Conservation (phyloP, 2,888 invertebrate species). For the Napeogenes inachia region DNA sequence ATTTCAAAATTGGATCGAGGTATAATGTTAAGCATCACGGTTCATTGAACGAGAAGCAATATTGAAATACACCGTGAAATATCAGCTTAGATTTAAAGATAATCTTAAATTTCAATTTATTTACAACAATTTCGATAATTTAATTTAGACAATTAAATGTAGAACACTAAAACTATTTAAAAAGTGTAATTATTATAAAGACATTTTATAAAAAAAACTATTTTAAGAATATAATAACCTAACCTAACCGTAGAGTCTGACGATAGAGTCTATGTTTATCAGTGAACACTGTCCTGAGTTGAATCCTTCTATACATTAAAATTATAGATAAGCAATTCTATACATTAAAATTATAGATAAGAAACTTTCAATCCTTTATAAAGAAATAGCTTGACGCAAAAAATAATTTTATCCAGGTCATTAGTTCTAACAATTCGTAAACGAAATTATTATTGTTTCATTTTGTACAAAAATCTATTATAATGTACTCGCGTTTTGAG, state of each 20-base stretch:
- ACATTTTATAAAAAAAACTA: no score
- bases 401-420: slow-evolving; percentile 24
- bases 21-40: no score
- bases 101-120: slow-evolving; percentile 2
- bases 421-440: slow-evolving; percentile 28
- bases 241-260: no score
- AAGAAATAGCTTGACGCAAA: slow-evolving; percentile 17
- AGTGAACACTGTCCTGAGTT: no score
- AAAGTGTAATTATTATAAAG: no score
- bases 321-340: no score
- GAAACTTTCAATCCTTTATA: slow-evolving; percentile 9
- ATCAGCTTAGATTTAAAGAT: slow-evolving; percentile 12
- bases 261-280: no score
- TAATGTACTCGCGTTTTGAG: no score
- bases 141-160: background rate
- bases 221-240: no score
- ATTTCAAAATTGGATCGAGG: no score
- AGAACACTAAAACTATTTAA: no score
- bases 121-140: background rate
- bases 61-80: slow-evolving; percentile 24
- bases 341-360: background rate
- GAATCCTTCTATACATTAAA: background rate
- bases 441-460: slow-evolving; percentile 26
- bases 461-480: slow-evolving; percentile 51
- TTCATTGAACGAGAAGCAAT: no score